phyloP scores from a whole-genome alignment of 2,113 vertebrate species.

The Sinosuthora webbiana region DNA sequence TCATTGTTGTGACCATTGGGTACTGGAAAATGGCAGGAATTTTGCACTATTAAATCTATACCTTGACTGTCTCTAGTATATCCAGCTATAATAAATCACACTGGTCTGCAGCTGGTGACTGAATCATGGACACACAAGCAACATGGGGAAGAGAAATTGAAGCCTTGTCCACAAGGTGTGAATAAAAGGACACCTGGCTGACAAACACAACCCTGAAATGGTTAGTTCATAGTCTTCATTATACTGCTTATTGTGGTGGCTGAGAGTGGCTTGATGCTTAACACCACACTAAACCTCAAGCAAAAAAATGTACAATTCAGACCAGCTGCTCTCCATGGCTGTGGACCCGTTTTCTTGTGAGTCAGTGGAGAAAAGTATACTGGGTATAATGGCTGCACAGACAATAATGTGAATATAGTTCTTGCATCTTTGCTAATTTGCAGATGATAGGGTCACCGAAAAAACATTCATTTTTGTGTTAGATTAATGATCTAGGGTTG shows the following conservation, averaged over 20 bases:
- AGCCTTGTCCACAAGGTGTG: not conserved
- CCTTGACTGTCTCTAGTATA: not conserved
- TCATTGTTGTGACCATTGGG: not conserved
- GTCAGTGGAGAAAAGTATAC: not conserved
- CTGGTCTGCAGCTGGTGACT: not conserved
- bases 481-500: not conserved
- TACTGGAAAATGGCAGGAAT: not conserved
- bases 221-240: not conserved
- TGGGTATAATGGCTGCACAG: not conserved
- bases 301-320: not conserved
- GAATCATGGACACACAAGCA: not conserved
- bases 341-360: not conserved
- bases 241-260: not conserved
- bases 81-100: not conserved
- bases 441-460: not conserved
- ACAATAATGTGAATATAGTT: accelerated
- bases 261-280: not conserved
- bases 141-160: not conserved
- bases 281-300: not conserved
- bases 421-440: not conserved
- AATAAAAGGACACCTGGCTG: not conserved
- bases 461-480: not conserved
- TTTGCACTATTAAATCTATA: not conserved
- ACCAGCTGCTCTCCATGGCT: not conserved
- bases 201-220: not conserved